Percentiles rank a stretch among this genome's conserved stretches.
Conservation (phyloP, 2,797 vertebrate species). For the Orientallactaga sibirica region DNA sequence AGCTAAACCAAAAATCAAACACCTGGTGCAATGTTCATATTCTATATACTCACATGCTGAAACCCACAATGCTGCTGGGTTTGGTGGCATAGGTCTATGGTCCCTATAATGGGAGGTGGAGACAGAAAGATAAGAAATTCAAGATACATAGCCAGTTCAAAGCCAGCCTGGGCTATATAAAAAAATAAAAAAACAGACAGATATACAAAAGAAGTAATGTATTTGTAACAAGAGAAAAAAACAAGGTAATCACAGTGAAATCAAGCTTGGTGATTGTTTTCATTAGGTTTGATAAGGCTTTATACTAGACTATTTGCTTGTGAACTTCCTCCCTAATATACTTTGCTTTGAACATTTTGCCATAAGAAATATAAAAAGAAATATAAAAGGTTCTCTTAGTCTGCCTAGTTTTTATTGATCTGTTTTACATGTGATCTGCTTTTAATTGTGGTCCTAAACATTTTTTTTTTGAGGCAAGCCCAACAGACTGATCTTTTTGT, state of each 20-base stretch:
- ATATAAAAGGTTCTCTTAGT: neutral
- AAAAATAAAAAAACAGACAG: neutral
- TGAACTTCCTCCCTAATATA: neutral
- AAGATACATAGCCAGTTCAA: neutral
- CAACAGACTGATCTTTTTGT: no score
- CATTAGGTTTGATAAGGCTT: slow-evolving; percentile 6
- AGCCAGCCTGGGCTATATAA: no score
- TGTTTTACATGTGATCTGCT: slow-evolving; percentile 25
- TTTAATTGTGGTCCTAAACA: neutral
- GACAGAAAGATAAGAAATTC: neutral
- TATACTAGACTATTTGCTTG: slow-evolving; percentile 44
- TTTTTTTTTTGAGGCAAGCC: neutral
- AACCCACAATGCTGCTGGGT: neutral
- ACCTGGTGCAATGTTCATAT: neutral
- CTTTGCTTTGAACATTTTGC: slow-evolving; percentile 26
- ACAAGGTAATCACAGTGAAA: slow-evolving; percentile 30
- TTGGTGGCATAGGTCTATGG: neutral
- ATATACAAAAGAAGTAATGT: neutral
- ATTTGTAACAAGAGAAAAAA: neutral
- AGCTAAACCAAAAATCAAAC: slow-evolving; percentile 58
- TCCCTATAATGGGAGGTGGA: neutral
- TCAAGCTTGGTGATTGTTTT: slow-evolving; percentile 27
- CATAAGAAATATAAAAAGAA: neutral
- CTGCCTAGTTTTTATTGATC: slow-evolving; percentile 36
- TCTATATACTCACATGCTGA: slow-evolving; percentile 14